Evolutionary conservation across 2,113 vertebrate species (phyloP).

Genomic region (Alaudala cheleensis): DNA sequence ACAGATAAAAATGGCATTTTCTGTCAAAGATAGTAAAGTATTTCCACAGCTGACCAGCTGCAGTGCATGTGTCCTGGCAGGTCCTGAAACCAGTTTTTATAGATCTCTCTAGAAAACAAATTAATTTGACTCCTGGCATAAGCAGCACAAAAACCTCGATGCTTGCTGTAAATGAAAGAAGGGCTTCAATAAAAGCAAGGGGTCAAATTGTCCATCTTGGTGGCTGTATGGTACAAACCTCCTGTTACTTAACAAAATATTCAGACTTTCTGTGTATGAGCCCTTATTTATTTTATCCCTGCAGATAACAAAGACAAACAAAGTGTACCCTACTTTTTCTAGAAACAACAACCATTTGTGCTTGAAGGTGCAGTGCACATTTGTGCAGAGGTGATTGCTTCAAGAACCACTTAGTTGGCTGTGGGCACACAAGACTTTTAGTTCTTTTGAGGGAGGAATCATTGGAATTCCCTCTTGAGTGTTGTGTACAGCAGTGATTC

Average conservation of each 20-base stretch:
- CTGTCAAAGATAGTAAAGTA: slow-evolving; percentile 8
- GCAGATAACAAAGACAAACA: not conserved
- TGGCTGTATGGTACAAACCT: not conserved
- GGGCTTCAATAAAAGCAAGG: not conserved
- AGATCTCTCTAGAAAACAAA: not conserved
- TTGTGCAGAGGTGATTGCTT: not conserved
- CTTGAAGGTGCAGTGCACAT: not conserved
- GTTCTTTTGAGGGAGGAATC: not conserved
- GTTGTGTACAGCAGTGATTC: not conserved
- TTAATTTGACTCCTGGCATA: not conserved
- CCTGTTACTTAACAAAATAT: not conserved
- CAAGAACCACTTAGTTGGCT: not conserved
- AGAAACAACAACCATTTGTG: not conserved
- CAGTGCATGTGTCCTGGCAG: slow-evolving; percentile 12
- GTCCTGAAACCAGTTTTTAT: not conserved
- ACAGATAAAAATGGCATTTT: slow-evolving; percentile 34
- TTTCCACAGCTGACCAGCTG: not conserved
- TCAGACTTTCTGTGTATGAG: not conserved
- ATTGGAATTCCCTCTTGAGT: not conserved
- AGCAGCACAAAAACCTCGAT: not conserved
- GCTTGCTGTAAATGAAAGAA: not conserved
- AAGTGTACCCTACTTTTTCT: not conserved
- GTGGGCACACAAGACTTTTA: not conserved
- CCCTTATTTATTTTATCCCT: not conserved
- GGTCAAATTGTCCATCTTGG: not conserved